phyloP scores from a whole-genome alignment of 1,140 invertebrate genomes.

The Carcinoscorpius rotundicauda region DNA sequence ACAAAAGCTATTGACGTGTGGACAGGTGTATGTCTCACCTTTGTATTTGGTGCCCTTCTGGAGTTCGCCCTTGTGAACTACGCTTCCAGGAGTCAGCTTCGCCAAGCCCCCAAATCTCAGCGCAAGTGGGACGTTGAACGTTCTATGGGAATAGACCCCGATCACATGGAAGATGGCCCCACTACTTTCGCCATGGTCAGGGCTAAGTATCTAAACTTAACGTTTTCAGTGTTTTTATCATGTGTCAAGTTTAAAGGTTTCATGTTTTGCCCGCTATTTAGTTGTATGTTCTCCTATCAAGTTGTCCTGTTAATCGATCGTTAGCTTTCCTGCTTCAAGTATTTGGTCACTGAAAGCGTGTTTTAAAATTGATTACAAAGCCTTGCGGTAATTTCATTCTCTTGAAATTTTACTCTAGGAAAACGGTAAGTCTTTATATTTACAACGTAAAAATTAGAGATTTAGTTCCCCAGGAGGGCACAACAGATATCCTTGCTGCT shows the following conservation, averaged over 20 bases:
- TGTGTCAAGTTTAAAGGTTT: neutral
- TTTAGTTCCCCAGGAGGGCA: no score
- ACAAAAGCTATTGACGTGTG: constrained; percentile 96
- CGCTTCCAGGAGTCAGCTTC: constrained; percentile 78
- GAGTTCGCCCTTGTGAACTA: constrained; percentile 96
- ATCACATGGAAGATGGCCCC: constrained; percentile 48
- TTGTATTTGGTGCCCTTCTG: constrained; percentile 88
- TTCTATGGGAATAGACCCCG: constrained; percentile 53
- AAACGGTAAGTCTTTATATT: no score
- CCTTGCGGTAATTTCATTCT: no score
- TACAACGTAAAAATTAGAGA: no score
- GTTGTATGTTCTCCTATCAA: no score
- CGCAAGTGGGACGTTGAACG: constrained; percentile 56
- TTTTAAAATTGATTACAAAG: no score
- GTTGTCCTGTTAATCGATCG: no score
- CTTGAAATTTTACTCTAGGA: no score
- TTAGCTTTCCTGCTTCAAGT: no score
- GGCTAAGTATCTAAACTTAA: neutral
- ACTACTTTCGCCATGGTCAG: constrained; percentile 70
- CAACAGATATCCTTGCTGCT: no score
- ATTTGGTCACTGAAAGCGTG: no score
- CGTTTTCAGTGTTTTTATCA: neutral
- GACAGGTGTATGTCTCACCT: constrained; percentile 93
- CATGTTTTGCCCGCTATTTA: no score
- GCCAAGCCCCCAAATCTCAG: constrained; percentile 29